Conservation (phyloP, 2,113 vertebrate genomes). For the Athene cunicularia region DNA sequence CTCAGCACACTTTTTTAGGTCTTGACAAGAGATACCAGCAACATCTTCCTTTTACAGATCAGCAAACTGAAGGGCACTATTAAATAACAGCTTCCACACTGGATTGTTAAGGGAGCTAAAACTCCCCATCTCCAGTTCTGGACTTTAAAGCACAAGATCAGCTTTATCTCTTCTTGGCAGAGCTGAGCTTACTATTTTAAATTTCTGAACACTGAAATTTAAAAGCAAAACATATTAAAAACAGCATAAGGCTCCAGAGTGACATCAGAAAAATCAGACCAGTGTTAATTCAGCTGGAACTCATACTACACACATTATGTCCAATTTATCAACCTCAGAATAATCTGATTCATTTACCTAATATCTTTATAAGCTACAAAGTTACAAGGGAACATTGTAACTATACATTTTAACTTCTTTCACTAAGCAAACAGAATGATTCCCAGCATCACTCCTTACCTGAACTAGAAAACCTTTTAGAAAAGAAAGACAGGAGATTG, state of each 20-base stretch:
- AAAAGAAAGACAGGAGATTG: neutral
- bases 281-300: neutral
- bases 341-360: neutral
- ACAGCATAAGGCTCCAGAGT: neutral
- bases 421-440: neutral
- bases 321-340: neutral
- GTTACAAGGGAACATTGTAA: neutral
- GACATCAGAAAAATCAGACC: neutral
- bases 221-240: neutral
- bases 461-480: neutral
- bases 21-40: neutral
- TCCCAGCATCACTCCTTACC: neutral
- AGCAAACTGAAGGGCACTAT: neutral
- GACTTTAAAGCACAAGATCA: neutral
- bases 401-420: neutral
- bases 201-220: neutral
- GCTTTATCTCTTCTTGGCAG: neutral
- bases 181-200: neutral
- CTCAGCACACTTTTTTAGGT: neutral
- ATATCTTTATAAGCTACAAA: neutral
- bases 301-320: neutral
- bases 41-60: neutral
- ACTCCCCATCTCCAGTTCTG: neutral
- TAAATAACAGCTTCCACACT: neutral
- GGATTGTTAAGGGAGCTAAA: neutral